phyloP scores from a whole-genome alignment of 2,113 vertebrate genomes.

The Raja brachyura region DNA sequence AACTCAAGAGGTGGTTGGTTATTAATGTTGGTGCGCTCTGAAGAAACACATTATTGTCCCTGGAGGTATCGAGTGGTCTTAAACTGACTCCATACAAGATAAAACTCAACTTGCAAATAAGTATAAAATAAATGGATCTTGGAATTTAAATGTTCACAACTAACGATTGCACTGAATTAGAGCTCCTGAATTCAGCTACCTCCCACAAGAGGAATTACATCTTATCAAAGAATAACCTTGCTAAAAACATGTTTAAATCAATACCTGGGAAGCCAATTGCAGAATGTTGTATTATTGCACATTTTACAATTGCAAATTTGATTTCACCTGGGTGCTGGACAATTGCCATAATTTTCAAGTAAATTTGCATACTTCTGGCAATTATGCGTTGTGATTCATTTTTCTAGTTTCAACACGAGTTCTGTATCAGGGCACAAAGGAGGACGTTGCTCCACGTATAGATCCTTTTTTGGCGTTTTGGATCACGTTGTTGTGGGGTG shows the following conservation, averaged over 20 bases:
- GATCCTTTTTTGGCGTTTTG: no score
- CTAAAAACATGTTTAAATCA: not conserved
- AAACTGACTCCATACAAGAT: not conserved
- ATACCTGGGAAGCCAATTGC: not conserved
- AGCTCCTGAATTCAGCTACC: not conserved
- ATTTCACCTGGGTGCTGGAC: not conserved
- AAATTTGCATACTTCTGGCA: not conserved
- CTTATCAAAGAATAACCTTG: not conserved
- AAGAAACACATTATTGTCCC: not conserved
- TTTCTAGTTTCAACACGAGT: not conserved
- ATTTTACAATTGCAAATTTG: not conserved
- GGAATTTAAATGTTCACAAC: not conserved
- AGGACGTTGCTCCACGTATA: no score
- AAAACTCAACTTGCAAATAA: not conserved
- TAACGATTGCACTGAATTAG: not conserved
- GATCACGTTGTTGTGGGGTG: no score
- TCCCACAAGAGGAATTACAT: not conserved
- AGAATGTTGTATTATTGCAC: not conserved
- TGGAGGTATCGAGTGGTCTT: not conserved
- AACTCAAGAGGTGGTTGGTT: not conserved
- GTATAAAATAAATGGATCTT: not conserved
- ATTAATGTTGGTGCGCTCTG: not conserved
- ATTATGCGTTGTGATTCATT: not conserved
- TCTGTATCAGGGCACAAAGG: no score
- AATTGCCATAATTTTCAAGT: not conserved